These are phyloP conservation scores for Malacoctenus gilli DNA, from an alignment of 2,797 vertebrate genomes.

Conservation along the genomic window DNA sequence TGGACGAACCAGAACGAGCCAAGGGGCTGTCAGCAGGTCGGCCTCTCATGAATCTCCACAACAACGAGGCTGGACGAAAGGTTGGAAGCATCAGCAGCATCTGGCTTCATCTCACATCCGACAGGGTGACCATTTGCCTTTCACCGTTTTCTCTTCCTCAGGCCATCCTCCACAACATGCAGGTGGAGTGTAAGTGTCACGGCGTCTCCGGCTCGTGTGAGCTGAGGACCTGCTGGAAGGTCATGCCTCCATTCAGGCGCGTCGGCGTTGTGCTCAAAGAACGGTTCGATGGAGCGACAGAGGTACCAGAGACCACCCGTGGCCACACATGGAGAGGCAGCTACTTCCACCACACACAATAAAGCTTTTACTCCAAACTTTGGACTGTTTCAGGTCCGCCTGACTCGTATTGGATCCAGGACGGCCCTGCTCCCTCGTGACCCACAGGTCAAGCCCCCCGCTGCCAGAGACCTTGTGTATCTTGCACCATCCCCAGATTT, in stretches of 20 bases:
- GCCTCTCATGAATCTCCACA: conserved; percentile 83
- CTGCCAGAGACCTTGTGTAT: conserved; percentile 81
- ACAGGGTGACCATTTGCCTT: not conserved
- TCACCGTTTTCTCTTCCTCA: conserved; percentile 41
- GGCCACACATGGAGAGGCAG: too few relatives aligned
- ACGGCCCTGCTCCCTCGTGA: conserved; percentile 83
- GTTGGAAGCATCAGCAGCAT: conserved; percentile 33
- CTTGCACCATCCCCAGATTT: conserved; percentile 82
- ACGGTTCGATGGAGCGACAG: conserved; percentile 80
- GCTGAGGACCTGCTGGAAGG: conserved; percentile 84
- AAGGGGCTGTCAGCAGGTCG: conserved; percentile 75
- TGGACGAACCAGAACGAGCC: conserved; percentile 82
- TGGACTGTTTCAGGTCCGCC: conserved; percentile 73
- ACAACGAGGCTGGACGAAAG: conserved; percentile 84
- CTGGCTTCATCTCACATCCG: not conserved
- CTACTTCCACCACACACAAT: too few relatives aligned
- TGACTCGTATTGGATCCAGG: conserved; percentile 74
- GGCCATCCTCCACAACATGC: conserved; percentile 86
- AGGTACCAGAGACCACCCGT: conserved; percentile 66
- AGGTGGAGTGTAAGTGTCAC: conserved; percentile 83
- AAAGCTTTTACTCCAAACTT: too few relatives aligned
- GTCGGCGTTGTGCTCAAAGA: conserved; percentile 82
- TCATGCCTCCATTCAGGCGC: conserved; percentile 81
- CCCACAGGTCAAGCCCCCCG: conserved; percentile 81
- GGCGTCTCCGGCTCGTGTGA: conserved; percentile 84